These are phyloP conservation scores for Tenthredo livida DNA, from an alignment of 2,888 invertebrate genomes.

Conservation along the genomic window DNA sequence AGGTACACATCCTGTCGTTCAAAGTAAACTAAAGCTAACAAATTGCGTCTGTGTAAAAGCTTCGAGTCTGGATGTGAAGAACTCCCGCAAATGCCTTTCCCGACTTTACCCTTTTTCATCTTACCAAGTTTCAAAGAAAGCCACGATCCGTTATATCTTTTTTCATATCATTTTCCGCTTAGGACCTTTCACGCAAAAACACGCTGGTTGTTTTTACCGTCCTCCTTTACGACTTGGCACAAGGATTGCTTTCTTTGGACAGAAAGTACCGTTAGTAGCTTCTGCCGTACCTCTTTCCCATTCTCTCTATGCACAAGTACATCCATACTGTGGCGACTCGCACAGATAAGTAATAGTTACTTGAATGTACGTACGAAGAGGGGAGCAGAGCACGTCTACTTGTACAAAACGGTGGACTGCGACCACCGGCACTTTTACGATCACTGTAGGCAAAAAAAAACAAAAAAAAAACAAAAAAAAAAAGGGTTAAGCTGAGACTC, in stretches of 20 bases:
- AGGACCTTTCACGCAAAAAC: constrained; percentile 17
- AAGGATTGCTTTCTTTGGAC: constrained; percentile 34
- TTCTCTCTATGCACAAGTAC: background rate
- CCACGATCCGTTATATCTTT: constrained; percentile 44
- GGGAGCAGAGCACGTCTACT: background rate
- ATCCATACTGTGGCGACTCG: background rate
- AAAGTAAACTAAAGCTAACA: background rate
- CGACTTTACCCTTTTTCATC: background rate
- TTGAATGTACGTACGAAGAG: background rate
- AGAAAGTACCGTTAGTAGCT: constrained; percentile 35
- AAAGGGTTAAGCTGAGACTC: constrained; percentile 31
- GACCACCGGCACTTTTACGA: constrained; percentile 51
- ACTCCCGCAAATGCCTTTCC: background rate
- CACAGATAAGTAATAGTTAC: background rate
- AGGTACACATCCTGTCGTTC: background rate
- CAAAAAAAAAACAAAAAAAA: constrained; percentile 29
- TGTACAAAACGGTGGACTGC: background rate
- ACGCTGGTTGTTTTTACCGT: constrained; percentile 35
- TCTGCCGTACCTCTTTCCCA: background rate
- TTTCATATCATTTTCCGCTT: constrained; percentile 48
- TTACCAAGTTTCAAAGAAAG: background rate
- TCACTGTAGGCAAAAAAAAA: constrained; percentile 13
- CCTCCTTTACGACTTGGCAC: constrained; percentile 40
- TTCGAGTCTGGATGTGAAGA: background rate
- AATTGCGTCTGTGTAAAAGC: background rate